Evolutionary conservation across 92 coral and sea anemone genomes (phyloP), one percentile per base, ranked within the genome.

Genomic region (Epizoanthus rinbou): DNA sequence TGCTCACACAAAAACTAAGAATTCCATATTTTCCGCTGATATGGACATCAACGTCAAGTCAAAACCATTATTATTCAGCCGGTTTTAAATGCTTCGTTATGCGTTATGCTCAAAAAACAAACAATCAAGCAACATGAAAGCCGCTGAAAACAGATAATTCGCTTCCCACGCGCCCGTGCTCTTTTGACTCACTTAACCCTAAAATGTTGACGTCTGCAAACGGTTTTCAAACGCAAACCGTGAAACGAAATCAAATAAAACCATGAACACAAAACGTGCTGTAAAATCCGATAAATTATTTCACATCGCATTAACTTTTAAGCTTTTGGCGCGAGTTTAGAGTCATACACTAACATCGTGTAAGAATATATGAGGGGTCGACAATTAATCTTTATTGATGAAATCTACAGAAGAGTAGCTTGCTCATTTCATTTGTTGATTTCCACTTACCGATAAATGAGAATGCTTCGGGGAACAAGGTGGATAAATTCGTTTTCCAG

Each of bases 401-500:
- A 83, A 54, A 37, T 71, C 69, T 69, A 83, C 43, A 72, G 21
- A 41, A 54, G 58, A 81, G 65, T 24, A 67, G 75, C 65, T 52
- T 53, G 56, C 57, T 24, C 41, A 60, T 69, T 73, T 70, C 57
- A 60, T 16, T 71, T 78, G 69, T 65, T 35, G 57, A 62, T 50
- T 58, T 39, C 54, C 70, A 93, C 98, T 70, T 85, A 97, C 99
- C 99, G 74, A 97, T 97, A 84, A 97, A 97, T 17, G 91, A 81
- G 80, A 97, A 97, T 14, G 99, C 99, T 80, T 97, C 99, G n/a
- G 98, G 97, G 64, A 97, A 97, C 63, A 94, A 73, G 64, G 91
- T 95, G 5, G 95, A 69, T 17, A 97, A 75, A 56, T 97, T 97
- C 1, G 99, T 96, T 69, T 92, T 94, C 94, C 97, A 92, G 87